phyloP scores from a whole-genome alignment of 92 coral and sea anemone species.

The Virgularia gustaviana region DNA sequence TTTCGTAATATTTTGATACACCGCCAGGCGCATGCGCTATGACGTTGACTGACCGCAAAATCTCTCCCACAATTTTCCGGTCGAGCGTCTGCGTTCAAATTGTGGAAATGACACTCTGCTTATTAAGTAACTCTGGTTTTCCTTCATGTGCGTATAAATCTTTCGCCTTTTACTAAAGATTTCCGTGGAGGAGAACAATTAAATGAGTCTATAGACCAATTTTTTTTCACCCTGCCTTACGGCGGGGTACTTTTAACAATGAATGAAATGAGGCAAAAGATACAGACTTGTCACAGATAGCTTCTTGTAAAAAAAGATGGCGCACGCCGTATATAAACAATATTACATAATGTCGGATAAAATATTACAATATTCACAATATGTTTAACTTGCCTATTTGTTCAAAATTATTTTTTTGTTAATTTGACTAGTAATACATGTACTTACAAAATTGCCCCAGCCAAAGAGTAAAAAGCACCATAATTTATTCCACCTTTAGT shows the following conservation, averaged over 20 bases:
- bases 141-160: slow-evolving; percentile 60
- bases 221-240: slow-evolving; percentile 88
- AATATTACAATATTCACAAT: no score
- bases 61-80: no score
- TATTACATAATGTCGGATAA: no score
- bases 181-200: slow-evolving; percentile 90
- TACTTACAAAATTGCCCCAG: slow-evolving; percentile 90
- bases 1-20: not conserved
- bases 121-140: slow-evolving; percentile 82
- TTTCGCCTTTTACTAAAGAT: slow-evolving; percentile 87
- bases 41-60: no score
- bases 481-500: slow-evolving; percentile 66
- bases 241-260: slow-evolving; percentile 78
- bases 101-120: no score
- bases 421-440: not conserved
- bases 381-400: no score
- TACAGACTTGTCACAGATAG: no score
- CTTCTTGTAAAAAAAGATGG: no score
- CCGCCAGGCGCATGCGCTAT: no score
- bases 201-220: slow-evolving; percentile 92
- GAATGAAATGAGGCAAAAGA: no score
- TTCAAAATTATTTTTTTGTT: not conserved
- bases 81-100: no score
- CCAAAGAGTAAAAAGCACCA: slow-evolving; percentile 94
- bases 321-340: no score